Conservation (phyloP, 2,888 invertebrate genomes). For the Lumbricus terrestris region DNA sequence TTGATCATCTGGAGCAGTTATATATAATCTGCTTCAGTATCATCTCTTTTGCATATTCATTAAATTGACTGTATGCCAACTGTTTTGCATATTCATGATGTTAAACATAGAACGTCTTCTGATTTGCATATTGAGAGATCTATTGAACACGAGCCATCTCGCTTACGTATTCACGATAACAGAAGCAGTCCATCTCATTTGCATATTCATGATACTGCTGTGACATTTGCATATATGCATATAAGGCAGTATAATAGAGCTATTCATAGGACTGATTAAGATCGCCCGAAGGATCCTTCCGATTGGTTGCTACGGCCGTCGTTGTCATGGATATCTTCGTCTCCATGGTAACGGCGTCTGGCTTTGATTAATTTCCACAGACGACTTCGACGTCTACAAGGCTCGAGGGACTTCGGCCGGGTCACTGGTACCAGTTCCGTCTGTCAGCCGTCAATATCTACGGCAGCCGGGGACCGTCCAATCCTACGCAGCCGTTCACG, state of each 20-base stretch:
- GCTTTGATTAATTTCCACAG: slow-evolving; percentile 32
- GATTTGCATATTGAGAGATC: too few relatives aligned
- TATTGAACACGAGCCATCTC: not conserved
- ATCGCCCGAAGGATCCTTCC: not conserved
- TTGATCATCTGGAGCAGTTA: too few relatives aligned
- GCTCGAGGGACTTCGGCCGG: slow-evolving; percentile 42
- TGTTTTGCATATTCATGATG: not conserved
- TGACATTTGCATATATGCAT: not conserved
- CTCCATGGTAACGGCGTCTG: not conserved
- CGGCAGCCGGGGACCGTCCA: slow-evolving; percentile 55
- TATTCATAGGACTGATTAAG: not conserved
- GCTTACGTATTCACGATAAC: not conserved
- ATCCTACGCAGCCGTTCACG: slow-evolving; percentile 41
- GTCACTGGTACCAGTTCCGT: slow-evolving; percentile 51
- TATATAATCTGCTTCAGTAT: too few relatives aligned
- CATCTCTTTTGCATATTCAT: too few relatives aligned
- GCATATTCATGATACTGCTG: not conserved
- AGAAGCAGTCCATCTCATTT: not conserved
- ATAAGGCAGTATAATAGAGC: not conserved
- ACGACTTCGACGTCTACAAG: slow-evolving; percentile 36
- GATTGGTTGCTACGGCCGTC: not conserved
- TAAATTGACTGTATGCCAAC: not conserved
- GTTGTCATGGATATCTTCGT: not conserved
- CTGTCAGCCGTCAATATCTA: slow-evolving; percentile 54
- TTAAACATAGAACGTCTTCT: too few relatives aligned